phyloP scores from a whole-genome alignment of 2,888 invertebrate genomes.

The Amphipoea oculea region DNA sequence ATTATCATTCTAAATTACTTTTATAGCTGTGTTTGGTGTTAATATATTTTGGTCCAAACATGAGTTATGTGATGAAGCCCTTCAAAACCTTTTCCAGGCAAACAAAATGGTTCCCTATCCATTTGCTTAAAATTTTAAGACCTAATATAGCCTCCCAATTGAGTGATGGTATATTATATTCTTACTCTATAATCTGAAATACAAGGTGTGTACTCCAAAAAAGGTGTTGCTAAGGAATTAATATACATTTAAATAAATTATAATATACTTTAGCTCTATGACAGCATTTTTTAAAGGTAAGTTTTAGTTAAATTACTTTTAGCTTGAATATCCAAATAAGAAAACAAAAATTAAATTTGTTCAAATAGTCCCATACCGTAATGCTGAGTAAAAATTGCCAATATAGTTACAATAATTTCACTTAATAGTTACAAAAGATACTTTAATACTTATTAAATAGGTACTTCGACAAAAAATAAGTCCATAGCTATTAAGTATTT shows the following conservation, averaged over 20 bases:
- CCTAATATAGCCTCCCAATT: not conserved
- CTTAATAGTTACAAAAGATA: slow-evolving; percentile 65
- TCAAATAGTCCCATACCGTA: slow-evolving; percentile 60
- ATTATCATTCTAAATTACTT: not conserved
- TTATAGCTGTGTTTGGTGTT: not conserved
- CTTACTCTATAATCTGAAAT: not conserved
- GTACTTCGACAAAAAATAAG: slow-evolving; percentile 61
- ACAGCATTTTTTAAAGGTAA: not conserved
- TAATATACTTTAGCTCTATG: not conserved
- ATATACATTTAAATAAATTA: slow-evolving; percentile 23
- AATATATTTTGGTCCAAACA: not conserved
- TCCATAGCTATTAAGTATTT: slow-evolving; percentile 67
- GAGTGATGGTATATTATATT: not conserved
- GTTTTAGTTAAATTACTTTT: not conserved
- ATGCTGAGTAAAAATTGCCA: slow-evolving; percentile 53
- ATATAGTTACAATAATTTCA: slow-evolving; percentile 57
- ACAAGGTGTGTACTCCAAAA: not conserved
- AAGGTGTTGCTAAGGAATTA: not conserved
- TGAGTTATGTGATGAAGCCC: not conserved
- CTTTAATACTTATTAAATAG: slow-evolving; percentile 60
- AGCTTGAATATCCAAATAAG: not conserved
- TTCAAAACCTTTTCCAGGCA: not conserved
- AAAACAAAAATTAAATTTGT: slow-evolving; percentile 12
- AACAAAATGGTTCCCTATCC: too few species aligned
- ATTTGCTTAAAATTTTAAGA: too few species aligned